These are phyloP conservation scores for Notothenia rossii DNA, from an alignment of 2,113 vertebrate species.

Conservation along the genomic window DNA sequence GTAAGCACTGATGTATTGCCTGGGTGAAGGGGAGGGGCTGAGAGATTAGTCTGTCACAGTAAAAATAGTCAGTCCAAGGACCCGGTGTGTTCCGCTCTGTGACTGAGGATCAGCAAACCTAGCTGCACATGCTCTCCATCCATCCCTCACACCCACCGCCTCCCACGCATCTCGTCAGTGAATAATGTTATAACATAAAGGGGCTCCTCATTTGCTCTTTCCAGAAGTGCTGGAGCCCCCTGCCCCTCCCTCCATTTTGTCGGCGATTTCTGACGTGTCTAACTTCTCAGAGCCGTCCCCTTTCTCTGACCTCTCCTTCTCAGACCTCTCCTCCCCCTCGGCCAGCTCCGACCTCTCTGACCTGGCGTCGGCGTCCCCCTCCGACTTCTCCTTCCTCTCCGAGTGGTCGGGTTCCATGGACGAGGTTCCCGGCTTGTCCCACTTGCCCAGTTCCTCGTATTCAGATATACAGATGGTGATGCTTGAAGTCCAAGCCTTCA, in stretches of 20 bases:
- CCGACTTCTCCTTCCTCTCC: slow-evolving; percentile 83
- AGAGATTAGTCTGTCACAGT: slow-evolving; percentile 79
- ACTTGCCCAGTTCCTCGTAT: slow-evolving; percentile 76
- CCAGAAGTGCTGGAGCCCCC: slow-evolving; percentile 85
- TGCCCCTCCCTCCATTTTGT: slow-evolving; percentile 79
- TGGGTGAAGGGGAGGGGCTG: slow-evolving; percentile 76
- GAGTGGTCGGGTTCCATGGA: slow-evolving; percentile 82
- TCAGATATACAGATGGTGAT: slow-evolving; percentile 79
- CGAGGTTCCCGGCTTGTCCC: slow-evolving; percentile 83
- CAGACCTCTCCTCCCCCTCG: slow-evolving; percentile 79
- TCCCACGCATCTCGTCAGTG: slow-evolving; percentile 61
- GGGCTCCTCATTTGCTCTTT: slow-evolving; percentile 83
- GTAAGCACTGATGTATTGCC: slow-evolving; percentile 78
- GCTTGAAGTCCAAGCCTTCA: slow-evolving; percentile 83
- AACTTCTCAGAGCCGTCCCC: slow-evolving; percentile 83
- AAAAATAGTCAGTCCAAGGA: slow-evolving; percentile 67
- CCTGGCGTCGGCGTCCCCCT: slow-evolving; percentile 79
- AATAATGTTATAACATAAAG: slow-evolving; percentile 58
- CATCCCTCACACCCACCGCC: slow-evolving; percentile 57
- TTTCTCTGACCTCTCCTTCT: slow-evolving; percentile 84
- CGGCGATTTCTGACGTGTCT: slow-evolving; percentile 82
- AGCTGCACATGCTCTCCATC: slow-evolving; percentile 73
- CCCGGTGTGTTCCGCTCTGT: slow-evolving; percentile 63
- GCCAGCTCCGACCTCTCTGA: slow-evolving; percentile 82
- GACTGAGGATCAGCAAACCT: slow-evolving; percentile 73